Evolutionary conservation across 2,888 invertebrate species (phyloP).

Genomic region (Opisthograptis luteolata): DNA sequence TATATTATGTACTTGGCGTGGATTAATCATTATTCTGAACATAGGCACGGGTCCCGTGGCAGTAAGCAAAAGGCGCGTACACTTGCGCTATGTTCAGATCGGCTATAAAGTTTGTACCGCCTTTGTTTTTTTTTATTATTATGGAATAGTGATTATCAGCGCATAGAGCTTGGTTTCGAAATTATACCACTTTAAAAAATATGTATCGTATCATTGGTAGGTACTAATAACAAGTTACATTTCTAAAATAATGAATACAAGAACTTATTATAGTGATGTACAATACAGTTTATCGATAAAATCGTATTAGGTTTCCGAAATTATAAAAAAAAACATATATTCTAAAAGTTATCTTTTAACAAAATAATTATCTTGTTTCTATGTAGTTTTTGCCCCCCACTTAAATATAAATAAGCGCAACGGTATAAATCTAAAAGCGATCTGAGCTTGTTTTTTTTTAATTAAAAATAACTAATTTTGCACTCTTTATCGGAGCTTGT

Average conservation of each 20-base stretch:
- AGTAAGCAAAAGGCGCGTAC: no score
- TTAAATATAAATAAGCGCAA: constrained; percentile 50
- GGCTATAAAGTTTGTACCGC: no score
- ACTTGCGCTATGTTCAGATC: no score
- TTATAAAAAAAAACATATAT: no score
- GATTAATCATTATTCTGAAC: no score
- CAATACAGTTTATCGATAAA: constrained; percentile 14
- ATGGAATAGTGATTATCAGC: not conserved
- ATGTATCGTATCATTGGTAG: not conserved
- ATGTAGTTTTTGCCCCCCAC: constrained; percentile 29
- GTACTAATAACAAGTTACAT: constrained; percentile 5
- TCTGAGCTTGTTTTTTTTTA: constrained; percentile 43
- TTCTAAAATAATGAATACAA: constrained; percentile 7
- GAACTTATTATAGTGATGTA: constrained; percentile 11
- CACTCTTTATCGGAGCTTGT: constrained; percentile 42
- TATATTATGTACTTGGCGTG: no score
- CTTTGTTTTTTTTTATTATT: no score
- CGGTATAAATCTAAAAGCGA: constrained; percentile 47
- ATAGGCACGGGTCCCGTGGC: no score
- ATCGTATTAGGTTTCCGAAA: constrained; percentile 2
- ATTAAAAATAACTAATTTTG: constrained; percentile 30
- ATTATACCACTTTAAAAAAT: not conserved
- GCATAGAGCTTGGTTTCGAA: constrained; percentile 2
- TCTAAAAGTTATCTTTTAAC: no score
- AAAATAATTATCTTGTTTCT: constrained; percentile 7